Evolutionary conservation across 2,797 vertebrate species (phyloP), one percentile per base, ranked within the genome.

Genomic region (Pangasius sanitwongsei): DNA sequence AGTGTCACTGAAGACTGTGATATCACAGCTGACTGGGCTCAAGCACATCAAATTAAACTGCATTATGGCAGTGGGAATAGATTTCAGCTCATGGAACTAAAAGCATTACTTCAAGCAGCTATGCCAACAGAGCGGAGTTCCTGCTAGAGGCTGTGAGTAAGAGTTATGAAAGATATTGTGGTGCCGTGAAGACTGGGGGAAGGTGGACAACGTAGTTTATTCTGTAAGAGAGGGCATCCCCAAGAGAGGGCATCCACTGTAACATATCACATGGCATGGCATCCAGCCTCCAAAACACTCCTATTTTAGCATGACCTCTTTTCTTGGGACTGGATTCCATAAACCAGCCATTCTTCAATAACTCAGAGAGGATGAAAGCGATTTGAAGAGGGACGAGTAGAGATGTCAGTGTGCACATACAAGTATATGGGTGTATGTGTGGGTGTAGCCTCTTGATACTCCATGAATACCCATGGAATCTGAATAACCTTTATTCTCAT

Each of bases 81-180:
- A 88, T 78, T 90, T 88, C 41, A 78, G 53, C 83, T 67, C 75
- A 85, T 77, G 53, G 82, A 65, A 61, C 59, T 69, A 65, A 59
- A 83, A 69, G 74, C 53, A 72, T 82, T 75, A 13, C 15, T 87
- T 88, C 82, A 48, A 65, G 75, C 31, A 55, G 83, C 77, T 59
- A 37, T 53, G 55, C 83, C 16, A 85, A 70, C 53, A 50, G 53
- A 82, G 82, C 31, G 87, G 80, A 83, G 57, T 41, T 83, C 20
- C 81, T 83, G 59, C 87, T 87, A 86, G 18, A 72, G 31, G 91
- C 93, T 90, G 91, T 94, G 93, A 94, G 92, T 92, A 92, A 91
- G 91, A 93, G 92, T 94, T 95, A 94, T 87, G 89, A 57, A 87
- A 93, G 94, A 96, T 95, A 95, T 95, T 96, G 91, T 72, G 93